Conservation (phyloP, 2,888 invertebrate species). For the Protonemura montana region DNA sequence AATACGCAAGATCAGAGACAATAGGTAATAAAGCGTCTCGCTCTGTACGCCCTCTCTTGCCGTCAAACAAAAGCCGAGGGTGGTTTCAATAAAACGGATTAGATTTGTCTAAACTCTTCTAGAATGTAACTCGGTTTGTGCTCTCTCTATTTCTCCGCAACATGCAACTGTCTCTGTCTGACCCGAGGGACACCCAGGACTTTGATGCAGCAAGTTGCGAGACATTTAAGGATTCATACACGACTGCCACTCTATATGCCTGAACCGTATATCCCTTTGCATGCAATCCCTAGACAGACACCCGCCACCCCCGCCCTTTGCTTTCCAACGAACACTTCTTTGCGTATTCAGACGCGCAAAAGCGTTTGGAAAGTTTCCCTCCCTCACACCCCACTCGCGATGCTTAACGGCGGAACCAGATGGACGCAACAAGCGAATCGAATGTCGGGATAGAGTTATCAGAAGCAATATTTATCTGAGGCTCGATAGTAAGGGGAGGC, state of each 20-base stretch:
- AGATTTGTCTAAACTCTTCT: conserved; percentile 1
- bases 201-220: background rate
- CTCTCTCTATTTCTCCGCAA: background rate
- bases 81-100: background rate
- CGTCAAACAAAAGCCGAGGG: no score
- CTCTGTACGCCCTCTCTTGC: background rate
- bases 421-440: no score
- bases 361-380: no score
- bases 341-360: background rate
- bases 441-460: no score
- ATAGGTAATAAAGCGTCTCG: background rate
- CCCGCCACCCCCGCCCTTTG: background rate
- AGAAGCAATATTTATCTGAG: no score
- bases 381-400: no score
- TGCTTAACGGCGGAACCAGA: no score
- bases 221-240: conserved; percentile 7
- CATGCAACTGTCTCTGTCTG: background rate
- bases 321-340: background rate
- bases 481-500: no score
- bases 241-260: background rate
- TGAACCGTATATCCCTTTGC: no score
- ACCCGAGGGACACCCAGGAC: background rate
- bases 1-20: background rate
- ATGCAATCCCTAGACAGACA: no score
- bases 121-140: background rate